Evolutionary conservation across 2,113 vertebrate genomes (phyloP), one percentile per base, ranked within the genome.

Genomic region (Sciurus niger): DNA sequence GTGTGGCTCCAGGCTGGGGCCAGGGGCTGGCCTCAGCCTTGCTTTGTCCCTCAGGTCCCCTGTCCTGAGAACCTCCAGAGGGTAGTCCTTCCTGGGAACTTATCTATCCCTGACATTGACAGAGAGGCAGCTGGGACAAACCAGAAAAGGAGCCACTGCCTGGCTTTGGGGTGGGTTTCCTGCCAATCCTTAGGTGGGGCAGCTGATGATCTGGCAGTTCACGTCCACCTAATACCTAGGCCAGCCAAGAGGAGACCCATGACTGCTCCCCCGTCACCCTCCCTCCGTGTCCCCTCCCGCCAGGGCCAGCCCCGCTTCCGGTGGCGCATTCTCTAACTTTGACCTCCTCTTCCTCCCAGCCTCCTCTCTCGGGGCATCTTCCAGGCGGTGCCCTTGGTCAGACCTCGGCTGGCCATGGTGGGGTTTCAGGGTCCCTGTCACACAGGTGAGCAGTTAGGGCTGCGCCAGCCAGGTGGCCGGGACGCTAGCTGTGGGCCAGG

Each of bases 371-470:
- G 34, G 32, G 60, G 37, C 34, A 40, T 77, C n/a, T 79, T 34
- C 72, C 2, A 4, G 40, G 53, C 58, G 0, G 0, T 13, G 34
- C 83, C 80, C 63, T 82, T 90, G 94, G 34, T 46, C 85, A 89
- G 74, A 87, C 74, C 74, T 48, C 22, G 53, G 55, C 53, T 0
- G 0, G 40, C 48, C 63, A 0, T 10, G 43, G 18, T 8, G 74
- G 83, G 4, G 68, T 73, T 84, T 87, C 89, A 60, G 77, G n/a
- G 70, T 77, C 89, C 63, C 87, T 87, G 83, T 53, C 63, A 53
- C 83, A 46, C 86, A 10, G 74, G 80, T 34, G 76, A 93, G 40
- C 51, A 76, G 68, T 78, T 37, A 83, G 78, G 34, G 86, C 37
- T 34, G 28, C 28, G 0, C 34, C 80, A n/a, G 73, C 37, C 25